These are phyloP conservation scores for Collichthys lucidus DNA, from an alignment of 2,113 vertebrate species.

Conservation along the genomic window DNA sequence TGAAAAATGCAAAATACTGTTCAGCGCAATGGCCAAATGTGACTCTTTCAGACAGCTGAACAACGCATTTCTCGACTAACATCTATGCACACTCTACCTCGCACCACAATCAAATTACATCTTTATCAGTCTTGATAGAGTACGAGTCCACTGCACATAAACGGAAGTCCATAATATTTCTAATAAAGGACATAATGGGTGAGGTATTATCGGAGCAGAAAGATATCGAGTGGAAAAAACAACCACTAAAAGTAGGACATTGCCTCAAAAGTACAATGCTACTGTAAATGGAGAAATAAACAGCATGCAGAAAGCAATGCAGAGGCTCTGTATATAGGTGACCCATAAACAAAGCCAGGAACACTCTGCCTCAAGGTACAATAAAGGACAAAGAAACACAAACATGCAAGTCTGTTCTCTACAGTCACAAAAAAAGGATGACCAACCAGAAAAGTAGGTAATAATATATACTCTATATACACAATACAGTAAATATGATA, in stretches of 20 bases:
- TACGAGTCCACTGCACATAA: constrained; percentile 19
- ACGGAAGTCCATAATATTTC: constrained; percentile 24
- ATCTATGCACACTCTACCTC: constrained; percentile 21
- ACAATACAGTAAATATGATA: constrained; percentile 19
- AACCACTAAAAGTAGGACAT: constrained; percentile 64
- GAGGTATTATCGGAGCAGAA: constrained; percentile 23
- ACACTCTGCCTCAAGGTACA: constrained; percentile 69
- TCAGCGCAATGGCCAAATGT: constrained; percentile 57
- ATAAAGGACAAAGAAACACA: constrained; percentile 68
- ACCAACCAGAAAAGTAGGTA: constrained; percentile 31
- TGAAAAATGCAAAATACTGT: constrained; percentile 62
- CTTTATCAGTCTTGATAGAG: constrained; percentile 36
- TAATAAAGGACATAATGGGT: constrained; percentile 28
- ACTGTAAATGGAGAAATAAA: constrained; percentile 72
- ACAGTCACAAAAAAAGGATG: constrained; percentile 23
- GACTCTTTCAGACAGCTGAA: constrained; percentile 36
- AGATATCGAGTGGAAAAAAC: constrained; percentile 14
- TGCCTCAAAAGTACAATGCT: constrained; percentile 56
- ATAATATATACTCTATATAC: constrained; percentile 16
- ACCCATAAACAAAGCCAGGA: constrained; percentile 72
- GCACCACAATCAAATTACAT: constrained; percentile 36
- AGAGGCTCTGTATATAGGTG: constrained; percentile 68
- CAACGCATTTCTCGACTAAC: constrained; percentile 36
- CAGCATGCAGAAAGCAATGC: constrained; percentile 46
- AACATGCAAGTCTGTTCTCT: constrained; percentile 41